Evolutionary conservation across 2,113 vertebrate species (phyloP).

Genomic region (Oreochromis niloticus): DNA sequence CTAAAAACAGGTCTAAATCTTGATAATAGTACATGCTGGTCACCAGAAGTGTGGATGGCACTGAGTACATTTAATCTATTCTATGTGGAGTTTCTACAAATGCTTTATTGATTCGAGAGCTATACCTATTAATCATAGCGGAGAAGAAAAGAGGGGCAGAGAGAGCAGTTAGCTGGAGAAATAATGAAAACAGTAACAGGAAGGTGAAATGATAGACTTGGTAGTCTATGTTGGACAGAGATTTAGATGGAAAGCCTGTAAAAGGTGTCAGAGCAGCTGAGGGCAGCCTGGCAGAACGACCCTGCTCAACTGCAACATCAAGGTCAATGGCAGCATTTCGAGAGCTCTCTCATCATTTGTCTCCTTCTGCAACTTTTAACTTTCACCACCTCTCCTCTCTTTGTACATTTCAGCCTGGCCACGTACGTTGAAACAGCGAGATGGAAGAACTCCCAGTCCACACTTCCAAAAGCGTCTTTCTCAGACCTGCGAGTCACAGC

Average conservation of each 20-base stretch:
- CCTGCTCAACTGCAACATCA: conserved; percentile 19
- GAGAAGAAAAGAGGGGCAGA: neutral
- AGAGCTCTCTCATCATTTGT: conserved; percentile 50
- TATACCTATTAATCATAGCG: conserved; percentile 59
- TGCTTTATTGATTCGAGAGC: conserved; percentile 62
- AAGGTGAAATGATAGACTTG: neutral
- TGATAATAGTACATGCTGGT: conserved; percentile 22
- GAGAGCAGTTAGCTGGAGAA: neutral
- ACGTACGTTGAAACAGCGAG: neutral
- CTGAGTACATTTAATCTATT: conserved; percentile 53
- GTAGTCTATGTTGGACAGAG: neutral
- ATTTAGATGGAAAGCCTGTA: neutral
- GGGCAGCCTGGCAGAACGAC: neutral
- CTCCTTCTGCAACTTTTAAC: conserved; percentile 24
- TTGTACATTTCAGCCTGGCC: neutral
- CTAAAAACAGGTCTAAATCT: conserved; percentile 21
- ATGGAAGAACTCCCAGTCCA: neutral
- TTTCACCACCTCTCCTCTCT: neutral
- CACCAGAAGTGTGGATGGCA: conserved; percentile 6
- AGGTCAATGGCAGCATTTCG: conserved; percentile 51
- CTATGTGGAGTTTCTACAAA: conserved; percentile 61
- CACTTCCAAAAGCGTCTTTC: neutral
- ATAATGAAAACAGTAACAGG: neutral
- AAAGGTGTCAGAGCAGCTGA: conserved; percentile 9
- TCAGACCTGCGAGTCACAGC: neutral